phyloP scores from a whole-genome alignment of 2,888 invertebrate genomes.

The Drosophila kambysellisi region DNA sequence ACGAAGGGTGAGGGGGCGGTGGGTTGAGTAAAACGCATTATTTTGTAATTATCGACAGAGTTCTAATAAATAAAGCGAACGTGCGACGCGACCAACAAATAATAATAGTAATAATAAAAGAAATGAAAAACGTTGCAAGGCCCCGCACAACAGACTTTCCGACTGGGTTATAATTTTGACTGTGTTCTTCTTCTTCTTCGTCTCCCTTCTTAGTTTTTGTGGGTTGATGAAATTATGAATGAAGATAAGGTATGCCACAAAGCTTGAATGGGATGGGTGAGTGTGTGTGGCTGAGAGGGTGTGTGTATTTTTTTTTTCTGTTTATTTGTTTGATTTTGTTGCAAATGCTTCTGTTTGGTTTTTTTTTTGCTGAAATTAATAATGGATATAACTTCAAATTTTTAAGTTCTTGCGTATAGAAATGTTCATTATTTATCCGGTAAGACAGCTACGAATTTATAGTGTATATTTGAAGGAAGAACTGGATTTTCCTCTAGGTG shows the following conservation, averaged over 20 bases:
- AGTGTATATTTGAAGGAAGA: neutral
- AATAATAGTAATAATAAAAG: constrained; percentile 18
- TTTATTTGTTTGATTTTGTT: constrained; percentile 7
- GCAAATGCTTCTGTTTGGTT: constrained; percentile 4
- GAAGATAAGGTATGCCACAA: constrained; percentile 74
- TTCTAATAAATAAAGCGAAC: constrained; percentile 80
- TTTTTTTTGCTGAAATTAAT: neutral
- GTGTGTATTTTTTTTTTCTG: neutral
- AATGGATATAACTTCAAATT: neutral
- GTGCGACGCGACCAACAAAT: constrained; percentile 32
- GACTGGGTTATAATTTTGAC: constrained; percentile 40
- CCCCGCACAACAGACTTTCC: constrained; percentile 48
- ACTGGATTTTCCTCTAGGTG: neutral
- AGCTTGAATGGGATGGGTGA: constrained; percentile 41
- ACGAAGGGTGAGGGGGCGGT: neutral
- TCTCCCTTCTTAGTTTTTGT: constrained; percentile 43
- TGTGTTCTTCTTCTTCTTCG: neutral
- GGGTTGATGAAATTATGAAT: constrained; percentile 82
- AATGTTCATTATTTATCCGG: neutral
- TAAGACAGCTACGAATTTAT: too few relatives aligned
- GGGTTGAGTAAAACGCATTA: constrained; percentile 73
- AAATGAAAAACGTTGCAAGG: constrained; percentile 44
- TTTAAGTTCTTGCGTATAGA: neutral
- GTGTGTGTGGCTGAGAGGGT: neutral
- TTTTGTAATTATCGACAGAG: constrained; percentile 83